A percentile compares a stretch with the other conserved stretches of the same genome.
phyloP scores from a whole-genome alignment of 2,888 invertebrate genomes.

The Drosophila limbata region DNA sequence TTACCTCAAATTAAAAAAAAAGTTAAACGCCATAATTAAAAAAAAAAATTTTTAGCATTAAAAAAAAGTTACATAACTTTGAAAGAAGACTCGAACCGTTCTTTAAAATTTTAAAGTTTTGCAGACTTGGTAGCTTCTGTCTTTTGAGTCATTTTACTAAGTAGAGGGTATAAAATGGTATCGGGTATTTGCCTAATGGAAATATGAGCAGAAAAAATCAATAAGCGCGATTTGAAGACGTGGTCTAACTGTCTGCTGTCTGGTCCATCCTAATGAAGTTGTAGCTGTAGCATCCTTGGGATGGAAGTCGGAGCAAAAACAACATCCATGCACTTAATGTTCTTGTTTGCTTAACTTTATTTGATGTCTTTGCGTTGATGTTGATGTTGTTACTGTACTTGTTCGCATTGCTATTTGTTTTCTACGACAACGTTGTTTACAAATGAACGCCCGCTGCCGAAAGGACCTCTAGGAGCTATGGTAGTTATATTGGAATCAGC shows the following conservation, averaged over 20 bases:
- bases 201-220: conserved; percentile 60
- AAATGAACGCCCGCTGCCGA: conserved; percentile 48
- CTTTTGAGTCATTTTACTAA: background rate
- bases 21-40: too few relatives aligned
- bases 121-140: background rate
- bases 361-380: conserved; percentile 61
- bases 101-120: background rate
- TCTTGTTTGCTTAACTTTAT: conserved; percentile 71
- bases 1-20: too few relatives aligned
- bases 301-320: conserved; percentile 12
- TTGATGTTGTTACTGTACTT: conserved; percentile 39
- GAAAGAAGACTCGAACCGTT: background rate
- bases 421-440: conserved; percentile 60
- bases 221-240: conserved; percentile 44
- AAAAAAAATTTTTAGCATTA: too few relatives aligned
- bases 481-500: conserved; percentile 3
- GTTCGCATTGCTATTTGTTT: conserved; percentile 54
- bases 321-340: conserved; percentile 72
- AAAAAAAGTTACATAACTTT: too few relatives aligned
- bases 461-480: conserved; percentile 21
- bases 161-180: background rate
- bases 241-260: conserved; percentile 28
- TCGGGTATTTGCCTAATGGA: conserved; percentile 38
- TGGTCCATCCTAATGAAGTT: conserved; percentile 65
- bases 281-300: conserved; percentile 19